Evolutionary conservation across 1,140 invertebrate species (phyloP).

Genomic region (Lucilia sericata): DNA sequence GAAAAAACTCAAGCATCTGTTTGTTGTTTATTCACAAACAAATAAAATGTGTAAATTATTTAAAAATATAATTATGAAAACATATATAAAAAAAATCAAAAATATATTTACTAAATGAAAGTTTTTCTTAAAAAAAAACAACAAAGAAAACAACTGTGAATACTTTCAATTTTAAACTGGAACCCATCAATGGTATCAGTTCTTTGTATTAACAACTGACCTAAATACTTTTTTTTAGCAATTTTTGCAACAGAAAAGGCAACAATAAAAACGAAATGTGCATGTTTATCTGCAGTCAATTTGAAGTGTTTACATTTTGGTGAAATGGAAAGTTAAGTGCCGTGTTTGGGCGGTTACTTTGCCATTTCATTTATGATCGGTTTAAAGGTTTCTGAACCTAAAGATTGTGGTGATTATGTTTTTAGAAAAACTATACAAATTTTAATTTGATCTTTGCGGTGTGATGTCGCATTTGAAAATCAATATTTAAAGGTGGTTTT

Average conservation of each 20-base stretch:
- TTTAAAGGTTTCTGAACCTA: not conserved
- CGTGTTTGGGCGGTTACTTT: not conserved
- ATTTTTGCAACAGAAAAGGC: not conserved
- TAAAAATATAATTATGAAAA: not conserved
- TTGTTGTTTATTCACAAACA: not conserved
- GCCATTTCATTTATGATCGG: not conserved
- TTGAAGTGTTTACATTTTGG: not conserved
- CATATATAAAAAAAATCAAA: not conserved
- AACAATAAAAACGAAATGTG: not conserved
- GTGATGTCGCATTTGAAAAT: no score
- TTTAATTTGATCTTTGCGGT: no score
- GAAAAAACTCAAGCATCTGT: not conserved
- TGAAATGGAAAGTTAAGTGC: not conserved
- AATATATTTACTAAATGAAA: not conserved
- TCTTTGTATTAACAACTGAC: not conserved
- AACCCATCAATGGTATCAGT: not conserved
- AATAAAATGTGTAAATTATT: constrained; percentile 17
- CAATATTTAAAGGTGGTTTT: no score
- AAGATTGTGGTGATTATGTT: not conserved
- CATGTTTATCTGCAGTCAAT: not conserved
- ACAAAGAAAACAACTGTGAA: not conserved
- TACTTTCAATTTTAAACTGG: constrained; percentile 1
- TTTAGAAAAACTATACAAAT: no score
- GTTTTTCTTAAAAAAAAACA: not conserved
- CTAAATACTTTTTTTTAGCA: not conserved